Base-by-base conservation (phyloP, 2,797 vertebrate species). In the Falco berigora region DNA sequence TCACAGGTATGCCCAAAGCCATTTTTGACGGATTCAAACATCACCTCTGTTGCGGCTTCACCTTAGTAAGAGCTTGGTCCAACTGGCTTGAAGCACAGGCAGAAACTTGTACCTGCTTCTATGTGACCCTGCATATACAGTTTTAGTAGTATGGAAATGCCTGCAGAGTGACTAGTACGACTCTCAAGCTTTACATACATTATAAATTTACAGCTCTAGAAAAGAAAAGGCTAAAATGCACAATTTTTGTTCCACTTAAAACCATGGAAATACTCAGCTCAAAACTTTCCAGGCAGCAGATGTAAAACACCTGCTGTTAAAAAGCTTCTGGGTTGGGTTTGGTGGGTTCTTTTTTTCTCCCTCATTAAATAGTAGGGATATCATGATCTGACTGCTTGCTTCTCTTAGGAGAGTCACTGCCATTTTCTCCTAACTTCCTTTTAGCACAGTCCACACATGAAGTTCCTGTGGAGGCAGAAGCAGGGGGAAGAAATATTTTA, bases 401-500 rank as follows among this genome's bases (percentile, higher is more conserved):
- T 63, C 64, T 97, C 46, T 98, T 98, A 1, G 94, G 72, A 25
- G 58, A 83, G 32, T 94, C 78, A 2, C n/a, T 44, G 47, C 82
- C 34, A 2, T 95, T 96, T 82, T 96, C 97, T 84, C 92, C 97
- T 24, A 96, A 36, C 75, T 96, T 98, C 87, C 97, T 96, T 96
- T 98, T 98, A 22, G 97, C 97, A 73, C 98, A 98, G 79, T 97
- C 98, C 74, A 96, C 90, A 47, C 97, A 97, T 0, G 97, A 92
- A 10, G 78, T 92, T 72, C 97, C 97, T 98, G 80, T 27, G n/a
- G 52, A 49, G 40, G 12, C 9, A 86, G 32, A 40, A 40, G 40
- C 40, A 20, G 8, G 11, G 6, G 4, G 5, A 56, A 30, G 5
- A 38, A 49, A 7, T 8, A 47, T 14, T 52, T 84, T 27, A 42